Evolutionary conservation across 2,888 invertebrate genomes (phyloP).

Genomic region (Neria commutata): DNA sequence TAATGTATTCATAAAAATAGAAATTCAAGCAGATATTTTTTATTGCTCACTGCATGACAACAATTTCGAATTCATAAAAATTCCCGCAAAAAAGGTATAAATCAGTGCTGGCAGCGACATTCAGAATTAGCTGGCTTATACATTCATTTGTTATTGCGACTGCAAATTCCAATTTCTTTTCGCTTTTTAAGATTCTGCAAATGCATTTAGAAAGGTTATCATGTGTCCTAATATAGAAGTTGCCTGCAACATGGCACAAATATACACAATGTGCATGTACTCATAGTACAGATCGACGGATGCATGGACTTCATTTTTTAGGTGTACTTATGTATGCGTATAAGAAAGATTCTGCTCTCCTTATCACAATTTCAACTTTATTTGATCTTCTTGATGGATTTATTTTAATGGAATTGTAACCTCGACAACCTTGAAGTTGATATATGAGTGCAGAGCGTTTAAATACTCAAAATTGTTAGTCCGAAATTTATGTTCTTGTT

Average conservation of each 20-base stretch:
- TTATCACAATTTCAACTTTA: background rate
- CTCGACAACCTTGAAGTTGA: background rate
- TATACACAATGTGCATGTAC: background rate
- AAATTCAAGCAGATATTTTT: too few species aligned
- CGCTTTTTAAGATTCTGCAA: constrained; percentile 2
- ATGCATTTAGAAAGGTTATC: constrained; percentile 16
- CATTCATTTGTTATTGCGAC: background rate
- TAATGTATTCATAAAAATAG: background rate
- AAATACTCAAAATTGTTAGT: background rate
- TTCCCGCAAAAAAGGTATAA: background rate
- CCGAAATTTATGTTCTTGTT: background rate
- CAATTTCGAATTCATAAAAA: background rate
- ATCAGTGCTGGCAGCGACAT: background rate
- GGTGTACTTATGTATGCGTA: background rate
- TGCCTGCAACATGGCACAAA: background rate
- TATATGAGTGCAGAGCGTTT: background rate
- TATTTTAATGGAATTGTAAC: background rate
- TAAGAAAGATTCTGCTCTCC: background rate
- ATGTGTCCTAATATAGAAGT: background rate
- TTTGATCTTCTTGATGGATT: background rate
- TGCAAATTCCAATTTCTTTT: too few species aligned
- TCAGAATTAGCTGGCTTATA: background rate
- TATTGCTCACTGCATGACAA: too few species aligned
- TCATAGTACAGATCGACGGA: background rate
- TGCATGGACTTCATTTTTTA: constrained; percentile 1